Conservation (phyloP, 1,140 invertebrate species). For the Drosophila athabasca region DNA sequence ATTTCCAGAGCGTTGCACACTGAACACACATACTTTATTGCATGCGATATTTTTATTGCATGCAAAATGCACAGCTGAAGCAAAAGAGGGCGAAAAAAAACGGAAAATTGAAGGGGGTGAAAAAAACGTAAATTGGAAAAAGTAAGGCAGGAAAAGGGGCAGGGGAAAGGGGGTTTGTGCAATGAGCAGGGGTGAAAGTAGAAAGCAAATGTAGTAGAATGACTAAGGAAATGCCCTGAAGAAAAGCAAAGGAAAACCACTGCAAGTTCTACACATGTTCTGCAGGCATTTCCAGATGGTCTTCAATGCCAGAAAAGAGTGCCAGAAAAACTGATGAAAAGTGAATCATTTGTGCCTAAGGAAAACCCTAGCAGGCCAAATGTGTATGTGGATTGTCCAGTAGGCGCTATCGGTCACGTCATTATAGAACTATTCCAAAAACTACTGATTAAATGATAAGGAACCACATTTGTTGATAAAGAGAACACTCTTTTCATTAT, state of each 20-base stretch:
- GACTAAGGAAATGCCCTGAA: slow-evolving; percentile 2
- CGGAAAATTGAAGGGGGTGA: not conserved
- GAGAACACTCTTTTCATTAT: too few relatives aligned
- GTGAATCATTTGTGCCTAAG: too few relatives aligned
- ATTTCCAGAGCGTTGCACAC: slow-evolving; percentile 71
- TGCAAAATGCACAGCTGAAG: slow-evolving; percentile 62
- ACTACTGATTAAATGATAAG: too few relatives aligned
- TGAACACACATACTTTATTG: slow-evolving; percentile 61
- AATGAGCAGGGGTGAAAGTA: not conserved
- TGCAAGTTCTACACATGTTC: too few relatives aligned
- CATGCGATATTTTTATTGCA: slow-evolving; percentile 81
- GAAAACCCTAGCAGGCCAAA: too few relatives aligned
- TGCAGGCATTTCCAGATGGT: too few relatives aligned
- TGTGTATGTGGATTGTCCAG: too few relatives aligned
- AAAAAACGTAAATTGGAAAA: slow-evolving; percentile 10
- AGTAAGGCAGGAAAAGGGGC: not conserved
- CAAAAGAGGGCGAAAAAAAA: slow-evolving; percentile 17
- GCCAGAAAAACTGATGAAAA: too few relatives aligned
- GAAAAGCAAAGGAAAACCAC: not conserved
- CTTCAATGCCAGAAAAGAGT: too few relatives aligned
- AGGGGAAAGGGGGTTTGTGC: not conserved
- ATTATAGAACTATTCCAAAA: too few relatives aligned
- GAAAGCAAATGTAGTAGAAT: not conserved
- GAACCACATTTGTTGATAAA: too few relatives aligned
- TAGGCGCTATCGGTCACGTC: too few relatives aligned